phyloP scores from a whole-genome alignment of 2,113 vertebrate species.

The Platichthys flesus region DNA sequence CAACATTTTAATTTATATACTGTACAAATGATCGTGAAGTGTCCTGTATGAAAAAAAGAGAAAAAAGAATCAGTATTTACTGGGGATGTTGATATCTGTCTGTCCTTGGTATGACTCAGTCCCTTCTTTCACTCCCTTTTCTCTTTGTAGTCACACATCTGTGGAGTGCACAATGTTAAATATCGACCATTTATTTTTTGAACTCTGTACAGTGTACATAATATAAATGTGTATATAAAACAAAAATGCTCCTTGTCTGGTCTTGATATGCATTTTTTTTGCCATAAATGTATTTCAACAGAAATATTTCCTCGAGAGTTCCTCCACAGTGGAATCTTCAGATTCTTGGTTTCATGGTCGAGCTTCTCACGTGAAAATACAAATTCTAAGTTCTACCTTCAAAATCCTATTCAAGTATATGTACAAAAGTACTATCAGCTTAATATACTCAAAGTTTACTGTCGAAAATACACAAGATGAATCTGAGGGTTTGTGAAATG shows the following conservation, averaged over 20 bases:
- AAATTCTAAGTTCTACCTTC: no score
- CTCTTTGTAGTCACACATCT: conserved; percentile 72
- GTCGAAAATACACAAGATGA: no score
- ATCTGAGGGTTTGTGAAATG: no score
- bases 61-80: conserved; percentile 58
- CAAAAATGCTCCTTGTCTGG: conserved; percentile 69
- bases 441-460: no score
- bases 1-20: conserved; percentile 66
- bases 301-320: not conserved
- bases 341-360: not conserved
- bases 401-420: no score
- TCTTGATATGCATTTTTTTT: conserved; percentile 62
- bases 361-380: not conserved
- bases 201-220: conserved; percentile 85
- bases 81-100: conserved; percentile 75
- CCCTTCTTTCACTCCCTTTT: conserved; percentile 59
- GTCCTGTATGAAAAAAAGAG: conserved; percentile 61
- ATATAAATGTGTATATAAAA: conserved; percentile 86
- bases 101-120: conserved; percentile 68
- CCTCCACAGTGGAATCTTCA: not conserved
- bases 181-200: conserved; percentile 81
- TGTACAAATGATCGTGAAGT: conserved; percentile 72
- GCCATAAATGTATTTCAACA: not conserved
- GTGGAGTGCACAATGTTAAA: conserved; percentile 81
- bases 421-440: no score